A percentile compares a stretch with the other conserved stretches of the same genome.
phyloP scores from a whole-genome alignment of 1,140 invertebrate species.

The Drosophila persimilis region DNA sequence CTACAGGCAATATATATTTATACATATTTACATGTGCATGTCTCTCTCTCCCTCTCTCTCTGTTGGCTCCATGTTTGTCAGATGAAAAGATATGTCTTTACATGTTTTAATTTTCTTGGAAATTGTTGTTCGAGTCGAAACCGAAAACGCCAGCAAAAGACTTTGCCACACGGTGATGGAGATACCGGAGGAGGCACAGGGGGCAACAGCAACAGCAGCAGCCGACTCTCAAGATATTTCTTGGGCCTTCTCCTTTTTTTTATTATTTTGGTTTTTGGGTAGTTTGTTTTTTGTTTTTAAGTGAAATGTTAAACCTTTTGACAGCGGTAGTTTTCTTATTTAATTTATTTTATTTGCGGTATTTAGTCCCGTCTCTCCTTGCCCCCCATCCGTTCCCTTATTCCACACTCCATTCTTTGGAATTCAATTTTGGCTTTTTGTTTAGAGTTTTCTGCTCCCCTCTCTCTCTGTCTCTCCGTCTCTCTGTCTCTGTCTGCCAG shows the following conservation, averaged over 20 bases:
- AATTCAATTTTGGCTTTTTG: conserved; percentile 77
- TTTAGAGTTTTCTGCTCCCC: conserved; percentile 43
- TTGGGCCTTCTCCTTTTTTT: conserved; percentile 14
- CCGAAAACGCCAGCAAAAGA: conserved; percentile 33
- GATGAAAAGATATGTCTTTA: conserved; percentile 81
- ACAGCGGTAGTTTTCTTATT: conserved; percentile 80
- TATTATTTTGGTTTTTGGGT: conserved; percentile 6
- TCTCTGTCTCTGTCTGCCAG: no score
- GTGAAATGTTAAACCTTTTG: conserved; percentile 81
- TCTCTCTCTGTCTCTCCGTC: no score
- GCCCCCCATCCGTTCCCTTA: conserved; percentile 1
- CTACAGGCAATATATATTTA: conserved; percentile 43
- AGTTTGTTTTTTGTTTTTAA: conserved; percentile 69
- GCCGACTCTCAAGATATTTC: conserved; percentile 25
- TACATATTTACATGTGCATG: conserved; percentile 58
- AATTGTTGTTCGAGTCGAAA: conserved; percentile 74
- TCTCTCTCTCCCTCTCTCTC: background rate
- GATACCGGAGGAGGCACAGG: background rate
- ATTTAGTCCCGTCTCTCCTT: conserved; percentile 60
- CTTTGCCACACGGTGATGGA: conserved; percentile 2
- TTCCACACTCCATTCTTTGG: conserved; percentile 21
- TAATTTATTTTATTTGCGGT: conserved; percentile 81
- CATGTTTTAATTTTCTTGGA: conserved; percentile 81
- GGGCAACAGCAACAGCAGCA: conserved; percentile 12
- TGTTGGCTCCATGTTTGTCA: conserved; percentile 69